Evolutionary conservation across 2,113 vertebrate genomes (phyloP), one percentile per base, ranked within the genome.

Genomic region (Himantopus leucocephalus): DNA sequence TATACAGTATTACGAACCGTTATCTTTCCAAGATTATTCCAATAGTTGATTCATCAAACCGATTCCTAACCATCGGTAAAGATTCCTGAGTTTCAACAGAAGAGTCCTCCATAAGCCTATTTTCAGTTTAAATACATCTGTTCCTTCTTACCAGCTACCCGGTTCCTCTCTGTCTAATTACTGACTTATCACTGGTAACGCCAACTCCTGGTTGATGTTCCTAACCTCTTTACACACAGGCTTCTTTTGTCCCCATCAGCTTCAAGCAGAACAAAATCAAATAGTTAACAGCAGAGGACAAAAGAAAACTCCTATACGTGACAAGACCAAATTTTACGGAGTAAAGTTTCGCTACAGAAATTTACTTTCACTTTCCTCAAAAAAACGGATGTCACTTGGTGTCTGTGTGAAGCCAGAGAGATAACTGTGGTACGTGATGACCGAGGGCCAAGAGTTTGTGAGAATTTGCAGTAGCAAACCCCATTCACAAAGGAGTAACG

Each of bases 1-100:
- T 7, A 2, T 0, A 13, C 39, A 41, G 39, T 0, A 8, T 9
- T 12, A 22, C 0, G 0, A 68, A 35, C 22, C 62, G 34, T 55
- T 10, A 14, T 8, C 68, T 12, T 23, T 12, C 64, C 43, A 60
- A 24, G 78, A 60, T 8, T 12, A 29, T 12, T 37, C 37, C 39
- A 39, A 0, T 2, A 41, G 24, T 39, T n/a, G 37, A 30, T 52
- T 37, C n/a, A 62, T 5, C 53, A 81, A 41, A 34, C 15, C 3
- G 0, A 14, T 1, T 37, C 74, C 37, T 16, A 74, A 26, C 74
- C 34, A 32, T 4, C 4, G 2, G 60, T 59, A 94, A 30, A 2
- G 27, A 41, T 21, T 72, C 27, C 47, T 0, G 6, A 41, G 13
- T 26, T 84, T 45, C 70, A 50, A 10, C 63, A 85, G 52, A 34